Base-by-base conservation (phyloP, 2,113 vertebrate species). In the Triplophysa siluroides region DNA sequence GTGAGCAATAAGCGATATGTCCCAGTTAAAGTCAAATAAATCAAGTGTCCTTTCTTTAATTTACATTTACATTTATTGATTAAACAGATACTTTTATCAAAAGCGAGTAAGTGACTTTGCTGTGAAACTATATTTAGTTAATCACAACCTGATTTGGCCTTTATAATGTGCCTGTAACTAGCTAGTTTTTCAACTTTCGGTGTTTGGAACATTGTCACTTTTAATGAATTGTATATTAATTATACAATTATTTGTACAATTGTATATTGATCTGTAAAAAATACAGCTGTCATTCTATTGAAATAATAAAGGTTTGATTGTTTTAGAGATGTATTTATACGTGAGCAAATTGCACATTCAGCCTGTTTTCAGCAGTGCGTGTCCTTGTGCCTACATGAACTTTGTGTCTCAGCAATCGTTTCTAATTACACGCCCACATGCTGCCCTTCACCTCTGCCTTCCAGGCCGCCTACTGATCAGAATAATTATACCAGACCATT, bases 221-320 rank as follows among this genome's bases (percentile, higher is more conserved):
- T 11, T 23, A 78, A 67, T 41, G 21, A 12, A 56, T 21, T 52
- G 23, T 62, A 45, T 81, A 82, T 29, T 29, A 29, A 29, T 29
- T 29, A 29, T 29, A 29, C 29, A 29, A 29, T 29, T 29, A 29
- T 3, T 29, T 29, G 3, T 29, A 29, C 29, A 29, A 82, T 73
- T 78, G 50, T 74, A 68, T 43, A 75, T 43, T 33, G n/a, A 78
- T 29, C 47, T 66, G 9, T 50, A 38, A 73, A 60, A 76, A 54
- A 64, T 66, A 45, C 11, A 0, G 43, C 8, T 45, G 43, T 45
- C 43, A 11, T 45, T 45, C 9, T 45, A 9, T 1, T 45, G 43
- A 12, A 11, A 45, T 45, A 45, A 45, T 45, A 45, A 45, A 45
- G 10, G 9, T 45, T 45, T 45, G 43, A 45, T 45, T 9, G 43